Conservation (phyloP, 2,888 invertebrate species). For the Odiellus spinosus region DNA sequence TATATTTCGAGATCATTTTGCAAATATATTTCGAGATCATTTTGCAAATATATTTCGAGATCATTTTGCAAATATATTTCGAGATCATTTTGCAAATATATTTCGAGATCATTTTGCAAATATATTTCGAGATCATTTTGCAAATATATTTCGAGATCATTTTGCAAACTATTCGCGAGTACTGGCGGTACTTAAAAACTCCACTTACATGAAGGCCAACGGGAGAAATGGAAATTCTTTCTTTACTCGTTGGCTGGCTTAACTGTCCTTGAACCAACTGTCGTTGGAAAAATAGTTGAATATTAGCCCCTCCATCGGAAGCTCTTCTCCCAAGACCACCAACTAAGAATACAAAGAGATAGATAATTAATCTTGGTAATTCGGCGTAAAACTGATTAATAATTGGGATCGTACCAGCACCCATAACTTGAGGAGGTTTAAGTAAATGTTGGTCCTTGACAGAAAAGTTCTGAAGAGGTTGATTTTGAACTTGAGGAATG, state of each 20-base stretch:
- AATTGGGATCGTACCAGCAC: conserved; percentile 29
- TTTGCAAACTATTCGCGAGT: no score
- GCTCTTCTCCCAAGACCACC: conserved; percentile 45
- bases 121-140: no score
- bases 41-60: no score
- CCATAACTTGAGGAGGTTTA: conserved; percentile 78
- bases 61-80: no score
- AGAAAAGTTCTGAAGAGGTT: conserved; percentile 66
- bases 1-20: no score
- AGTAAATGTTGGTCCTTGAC: conserved; percentile 84
- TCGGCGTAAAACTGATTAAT: background rate
- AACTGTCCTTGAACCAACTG: background rate
- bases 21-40: no score
- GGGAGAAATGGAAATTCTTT: background rate
- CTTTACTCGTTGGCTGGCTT: background rate
- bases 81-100: no score
- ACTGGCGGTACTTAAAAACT: no score
- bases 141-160: no score
- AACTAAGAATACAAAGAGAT: background rate
- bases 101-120: no score
- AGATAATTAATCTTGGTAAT: background rate
- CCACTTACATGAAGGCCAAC: no score
- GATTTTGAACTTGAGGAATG: conserved; percentile 64
- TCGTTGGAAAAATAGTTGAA: conserved; percentile 5
- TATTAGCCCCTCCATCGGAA: conserved; percentile 86